A percentile compares a stretch with the other conserved stretches of the same genome.
phyloP scores from a whole-genome alignment of 2,113 vertebrate genomes.

The Oophaga pumilio region DNA sequence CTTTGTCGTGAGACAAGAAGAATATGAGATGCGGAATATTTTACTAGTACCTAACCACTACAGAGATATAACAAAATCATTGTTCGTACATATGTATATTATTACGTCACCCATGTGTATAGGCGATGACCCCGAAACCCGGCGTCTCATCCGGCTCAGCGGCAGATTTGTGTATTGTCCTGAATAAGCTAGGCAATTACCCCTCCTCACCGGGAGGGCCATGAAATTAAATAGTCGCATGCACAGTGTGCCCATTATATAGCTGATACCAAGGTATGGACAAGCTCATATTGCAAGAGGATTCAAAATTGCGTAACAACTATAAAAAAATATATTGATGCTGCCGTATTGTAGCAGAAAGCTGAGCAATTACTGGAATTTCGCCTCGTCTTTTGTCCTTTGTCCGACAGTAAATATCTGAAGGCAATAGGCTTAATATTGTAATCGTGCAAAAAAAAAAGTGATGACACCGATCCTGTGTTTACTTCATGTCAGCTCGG shows the following conservation, averaged over 20 bases:
- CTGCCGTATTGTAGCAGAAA: neutral
- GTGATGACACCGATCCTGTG: neutral
- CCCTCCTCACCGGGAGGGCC: neutral
- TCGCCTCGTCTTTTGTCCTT: neutral
- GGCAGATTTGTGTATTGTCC: neutral
- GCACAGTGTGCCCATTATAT: neutral
- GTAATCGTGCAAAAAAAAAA: neutral
- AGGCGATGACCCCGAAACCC: neutral
- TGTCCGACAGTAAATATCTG: neutral
- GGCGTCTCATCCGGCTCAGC: neutral
- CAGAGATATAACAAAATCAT: neutral
- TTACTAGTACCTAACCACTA: neutral
- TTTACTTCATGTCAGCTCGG: slow-evolving; percentile 7
- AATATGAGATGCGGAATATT: neutral
- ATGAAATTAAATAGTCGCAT: neutral
- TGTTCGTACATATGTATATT: neutral
- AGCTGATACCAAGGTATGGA: neutral
- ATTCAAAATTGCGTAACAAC: neutral
- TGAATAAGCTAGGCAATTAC: no score
- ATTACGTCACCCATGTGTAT: neutral
- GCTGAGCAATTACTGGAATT: neutral
- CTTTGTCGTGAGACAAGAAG: neutral
- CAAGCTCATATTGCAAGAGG: neutral
- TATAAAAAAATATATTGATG: neutral
- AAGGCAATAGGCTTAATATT: neutral